phyloP scores from a whole-genome alignment of 2,888 invertebrate species.

The Podabrus alpinus region DNA sequence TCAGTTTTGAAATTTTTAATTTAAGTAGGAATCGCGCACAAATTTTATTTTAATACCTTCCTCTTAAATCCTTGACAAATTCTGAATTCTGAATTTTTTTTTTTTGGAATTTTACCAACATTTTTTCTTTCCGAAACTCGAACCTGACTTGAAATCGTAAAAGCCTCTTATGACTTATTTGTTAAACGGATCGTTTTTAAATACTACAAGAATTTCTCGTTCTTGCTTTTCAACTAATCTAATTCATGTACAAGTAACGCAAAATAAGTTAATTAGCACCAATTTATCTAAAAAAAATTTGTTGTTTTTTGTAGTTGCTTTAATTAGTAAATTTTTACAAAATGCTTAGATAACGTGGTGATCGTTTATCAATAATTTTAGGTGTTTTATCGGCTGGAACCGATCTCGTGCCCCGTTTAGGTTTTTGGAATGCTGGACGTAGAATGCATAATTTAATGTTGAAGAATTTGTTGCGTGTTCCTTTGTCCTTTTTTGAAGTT shows the following conservation, averaged over 20 bases:
- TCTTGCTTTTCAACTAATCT: neutral
- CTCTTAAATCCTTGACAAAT: too few species aligned
- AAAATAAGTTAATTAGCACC: neutral
- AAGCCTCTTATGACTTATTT: too few species aligned
- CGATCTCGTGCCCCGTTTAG: slow-evolving; percentile 61
- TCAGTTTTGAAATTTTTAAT: neutral
- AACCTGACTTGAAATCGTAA: too few species aligned
- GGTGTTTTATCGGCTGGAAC: slow-evolving; percentile 58
- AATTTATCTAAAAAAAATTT: neutral
- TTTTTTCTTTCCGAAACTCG: too few species aligned
- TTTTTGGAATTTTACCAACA: too few species aligned
- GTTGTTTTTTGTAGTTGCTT: neutral
- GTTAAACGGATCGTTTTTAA: too few species aligned
- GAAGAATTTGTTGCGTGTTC: slow-evolving; percentile 66
- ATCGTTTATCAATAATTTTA: slow-evolving; percentile 49
- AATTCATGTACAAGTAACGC: neutral
- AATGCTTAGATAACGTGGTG: neutral
- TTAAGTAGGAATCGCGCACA: neutral
- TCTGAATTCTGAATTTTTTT: too few species aligned
- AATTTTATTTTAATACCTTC: neutral
- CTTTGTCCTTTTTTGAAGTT: slow-evolving; percentile 77
- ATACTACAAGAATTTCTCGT: neutral
- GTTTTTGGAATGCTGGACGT: slow-evolving; percentile 68
- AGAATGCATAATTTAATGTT: slow-evolving; percentile 65
- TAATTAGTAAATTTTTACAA: neutral